Evolutionary conservation across 2,888 invertebrate species (phyloP).

Genomic region (Eristalinus sepulchralis): DNA sequence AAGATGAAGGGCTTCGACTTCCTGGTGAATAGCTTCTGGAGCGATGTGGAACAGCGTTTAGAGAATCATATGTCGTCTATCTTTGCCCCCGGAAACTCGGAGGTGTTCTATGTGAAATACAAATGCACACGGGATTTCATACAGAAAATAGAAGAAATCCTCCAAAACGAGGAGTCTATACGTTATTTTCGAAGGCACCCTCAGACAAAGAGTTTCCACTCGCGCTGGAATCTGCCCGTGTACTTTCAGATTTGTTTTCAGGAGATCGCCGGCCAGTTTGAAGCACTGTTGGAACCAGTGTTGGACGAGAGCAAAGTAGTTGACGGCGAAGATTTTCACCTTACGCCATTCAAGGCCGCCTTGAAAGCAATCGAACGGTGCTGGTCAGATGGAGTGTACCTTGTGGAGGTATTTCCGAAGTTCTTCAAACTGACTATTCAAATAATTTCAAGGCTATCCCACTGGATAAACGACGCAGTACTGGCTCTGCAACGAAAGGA

Average conservation of each 20-base stretch:
- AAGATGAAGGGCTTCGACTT: conserved; percentile 87
- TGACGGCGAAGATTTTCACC: conserved; percentile 72
- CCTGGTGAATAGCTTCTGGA: conserved; percentile 93
- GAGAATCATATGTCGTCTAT: conserved; percentile 91
- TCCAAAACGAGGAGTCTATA: conserved; percentile 83
- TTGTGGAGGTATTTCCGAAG: conserved; percentile 89
- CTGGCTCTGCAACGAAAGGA: conserved; percentile 58
- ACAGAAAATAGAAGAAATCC: conserved; percentile 85
- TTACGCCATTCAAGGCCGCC: conserved; percentile 80
- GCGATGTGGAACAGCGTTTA: conserved; percentile 90
- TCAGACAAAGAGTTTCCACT: conserved; percentile 89
- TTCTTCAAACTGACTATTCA: conserved; percentile 95
- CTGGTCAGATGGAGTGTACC: conserved; percentile 90
- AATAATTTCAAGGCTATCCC: conserved; percentile 89
- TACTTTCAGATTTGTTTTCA: conserved; percentile 96
- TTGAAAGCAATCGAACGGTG: conserved; percentile 84
- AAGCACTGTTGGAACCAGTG: conserved; percentile 76
- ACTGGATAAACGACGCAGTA: conserved; percentile 85
- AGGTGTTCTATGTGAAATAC: conserved; percentile 92
- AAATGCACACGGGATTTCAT: conserved; percentile 89
- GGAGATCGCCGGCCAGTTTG: conserved; percentile 89
- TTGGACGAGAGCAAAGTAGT: conserved; percentile 74
- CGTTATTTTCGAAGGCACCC: conserved; percentile 85
- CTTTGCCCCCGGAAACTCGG: conserved; percentile 96
- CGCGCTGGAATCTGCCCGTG: conserved; percentile 96